Base-by-base conservation (phyloP, 1,140 invertebrate species). In the Notospermus geniculatus region DNA sequence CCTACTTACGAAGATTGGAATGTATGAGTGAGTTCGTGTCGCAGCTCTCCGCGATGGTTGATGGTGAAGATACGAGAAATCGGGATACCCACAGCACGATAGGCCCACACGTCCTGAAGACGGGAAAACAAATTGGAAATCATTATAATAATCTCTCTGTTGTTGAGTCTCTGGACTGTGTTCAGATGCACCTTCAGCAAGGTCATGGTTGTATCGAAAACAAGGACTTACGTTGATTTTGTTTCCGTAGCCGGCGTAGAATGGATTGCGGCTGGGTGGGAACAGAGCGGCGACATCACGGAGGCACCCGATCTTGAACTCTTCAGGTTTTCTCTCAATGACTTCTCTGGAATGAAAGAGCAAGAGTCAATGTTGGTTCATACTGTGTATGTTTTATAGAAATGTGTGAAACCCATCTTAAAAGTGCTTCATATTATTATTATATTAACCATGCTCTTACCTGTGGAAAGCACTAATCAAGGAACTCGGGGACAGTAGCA, bases 191-290 rank as follows among this genome's bases (percentile, higher is more conserved):
- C n/a, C n/a, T n/a, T n/a, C n/a, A n/a, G n/a, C n/a, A n/a, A n/a
- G n/a, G n/a, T n/a, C n/a, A n/a, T n/a, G n/a, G n/a, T n/a, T n/a
- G n/a, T n/a, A n/a, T n/a, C n/a, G n/a, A n/a, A n/a, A n/a, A n/a
- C n/a, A n/a, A n/a, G 58, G 78, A 68, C 75, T 73, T 69, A 80
- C 78, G 68, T 76, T 81, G 19, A 82, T 71, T 69, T 83, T 83
- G 84, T 99, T 99, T 59, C 97, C 97, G 83, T 98, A 99, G 52
- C 97, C 97, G 61, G 97, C 96, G 81, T 96, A 98, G 81, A 99
- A 98, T 7, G 97, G 97, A 76, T 92, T 90, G 86, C 87, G 50
- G 86, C 86, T 32, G 1, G 28, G 0, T 0, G 94, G 93, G 82
- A 99, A 99, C 0, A 99, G 83, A 32, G 90, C 90, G 71, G 91